phyloP scores from a whole-genome alignment of 92 coral and sea anemone genomes.

The Phenganax subtilis region DNA sequence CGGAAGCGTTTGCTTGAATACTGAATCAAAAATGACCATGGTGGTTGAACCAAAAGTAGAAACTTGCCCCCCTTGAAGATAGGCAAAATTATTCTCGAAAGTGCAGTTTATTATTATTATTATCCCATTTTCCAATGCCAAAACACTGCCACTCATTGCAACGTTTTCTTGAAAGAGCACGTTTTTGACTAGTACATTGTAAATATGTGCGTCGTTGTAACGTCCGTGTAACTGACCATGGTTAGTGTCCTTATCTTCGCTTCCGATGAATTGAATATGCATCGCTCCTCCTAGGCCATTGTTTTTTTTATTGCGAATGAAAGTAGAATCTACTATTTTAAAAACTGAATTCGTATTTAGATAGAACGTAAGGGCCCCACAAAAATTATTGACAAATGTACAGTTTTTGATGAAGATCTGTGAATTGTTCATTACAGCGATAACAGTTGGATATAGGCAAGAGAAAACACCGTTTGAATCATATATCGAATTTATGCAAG shows the following conservation, averaged over 20 bases:
- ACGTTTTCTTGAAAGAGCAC: conserved; percentile 55
- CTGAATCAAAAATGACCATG: conserved; percentile 16
- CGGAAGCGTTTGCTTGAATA: conserved; percentile 37
- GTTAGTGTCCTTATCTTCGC: not conserved
- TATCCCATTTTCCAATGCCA: conserved; percentile 50
- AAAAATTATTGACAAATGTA: conserved; percentile 25
- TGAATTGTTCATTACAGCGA: conserved; percentile 4
- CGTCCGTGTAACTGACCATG: not conserved
- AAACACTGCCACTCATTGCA: conserved; percentile 59
- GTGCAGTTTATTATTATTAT: conserved; percentile 46
- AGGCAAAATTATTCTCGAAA: conserved; percentile 63
- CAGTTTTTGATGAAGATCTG: not conserved
- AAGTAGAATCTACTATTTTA: conserved; percentile 25
- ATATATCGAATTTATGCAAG: conserved; percentile 1
- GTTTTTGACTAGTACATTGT: conserved; percentile 26
- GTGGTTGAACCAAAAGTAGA: conserved; percentile 11
- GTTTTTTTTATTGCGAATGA: conserved; percentile 30
- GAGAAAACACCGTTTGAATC: not conserved
- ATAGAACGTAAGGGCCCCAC: not conserved
- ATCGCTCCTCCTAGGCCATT: conserved; percentile 39
- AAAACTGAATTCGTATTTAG: not conserved
- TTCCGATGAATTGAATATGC: not conserved
- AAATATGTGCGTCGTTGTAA: not conserved
- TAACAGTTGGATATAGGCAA: not conserved
- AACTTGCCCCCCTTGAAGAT: conserved; percentile 27